phyloP scores from a whole-genome alignment of 2,888 invertebrate genomes.

The Venustoraphidia nigricollis region DNA sequence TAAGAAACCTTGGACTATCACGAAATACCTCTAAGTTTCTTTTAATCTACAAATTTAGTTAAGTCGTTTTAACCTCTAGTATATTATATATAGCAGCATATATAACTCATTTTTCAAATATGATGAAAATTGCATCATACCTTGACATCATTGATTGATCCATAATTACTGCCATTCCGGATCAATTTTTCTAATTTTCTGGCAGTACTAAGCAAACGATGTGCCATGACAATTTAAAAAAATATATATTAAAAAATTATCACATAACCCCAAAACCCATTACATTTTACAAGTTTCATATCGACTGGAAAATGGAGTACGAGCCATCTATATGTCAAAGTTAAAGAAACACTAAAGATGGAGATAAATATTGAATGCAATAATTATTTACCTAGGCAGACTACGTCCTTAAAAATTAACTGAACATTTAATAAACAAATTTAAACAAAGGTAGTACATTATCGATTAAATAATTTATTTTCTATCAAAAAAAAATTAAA shows the following conservation, averaged over 20 bases:
- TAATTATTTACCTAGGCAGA: no score
- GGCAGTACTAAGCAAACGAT: constrained; percentile 1
- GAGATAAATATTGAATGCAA: no score
- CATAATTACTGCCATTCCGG: constrained; percentile 1
- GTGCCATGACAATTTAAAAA: constrained; percentile 6
- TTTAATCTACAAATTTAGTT: neutral
- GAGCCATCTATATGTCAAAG: no score
- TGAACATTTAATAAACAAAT: no score
- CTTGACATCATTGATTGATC: neutral
- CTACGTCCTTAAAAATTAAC: no score
- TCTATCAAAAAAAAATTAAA: neutral
- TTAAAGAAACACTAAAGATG: no score
- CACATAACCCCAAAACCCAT: neutral
- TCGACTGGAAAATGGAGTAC: no score
- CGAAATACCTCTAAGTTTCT: constrained; percentile 1
- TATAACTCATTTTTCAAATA: neutral
- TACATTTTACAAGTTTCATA: no score
- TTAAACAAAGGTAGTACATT: no score
- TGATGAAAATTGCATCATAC: constrained; percentile 3
- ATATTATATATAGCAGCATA: neutral
- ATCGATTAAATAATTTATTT: no score
- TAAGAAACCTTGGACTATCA: neutral
- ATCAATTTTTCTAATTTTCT: constrained; percentile 2
- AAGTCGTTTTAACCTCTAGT: neutral
- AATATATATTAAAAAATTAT: neutral